Base-by-base conservation (phyloP, 2,113 vertebrate genomes). In the Rana temporaria region DNA sequence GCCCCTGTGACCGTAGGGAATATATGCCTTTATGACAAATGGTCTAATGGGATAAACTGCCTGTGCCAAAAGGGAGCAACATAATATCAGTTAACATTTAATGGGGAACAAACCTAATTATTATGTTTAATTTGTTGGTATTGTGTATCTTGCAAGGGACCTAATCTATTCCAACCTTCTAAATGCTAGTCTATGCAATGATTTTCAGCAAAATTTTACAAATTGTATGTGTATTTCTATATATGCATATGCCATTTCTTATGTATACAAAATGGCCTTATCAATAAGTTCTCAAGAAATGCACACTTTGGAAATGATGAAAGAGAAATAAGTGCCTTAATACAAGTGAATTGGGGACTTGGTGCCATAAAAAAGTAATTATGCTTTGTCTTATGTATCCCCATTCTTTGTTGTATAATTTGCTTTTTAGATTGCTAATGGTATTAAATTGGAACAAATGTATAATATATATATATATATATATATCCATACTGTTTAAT, bases 321-420 rank as follows among this genome's bases (percentile, higher is more conserved):
- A 52, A 34, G 42, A 17, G 53, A 74, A 14, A 81, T 57, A 82
- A 57, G 80, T 82, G 80, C 80, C 80, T 82, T 82, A 82, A 74
- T 59, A 42, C 48, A 57, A 42, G 68, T 57, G 59, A 72, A 16
- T 34, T 82, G 42, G 15, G 70, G 62, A 74, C n/a, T 18, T 53
- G 17, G 30, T 67, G 80, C 62, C 48, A 74, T 74, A 82, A 66
- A 18, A 38, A 24, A 22, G 2, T 59, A 42, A 34, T n/a, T 16
- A 24, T 72, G 14, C 22, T 73, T 73, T 60, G 17, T 34, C 26
- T 48, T 56, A 9, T 7, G 5, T 16, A 11, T 48, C 17, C 26
- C 60, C 26, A 30, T 56, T 7, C 60, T 42, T 74, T 16, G 14
- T n/a, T 78, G 52, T 63, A 59, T 79, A 53, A 73, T 17, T 16